Conservation (phyloP, 1,140 invertebrate genomes). For the Planococcus citri region DNA sequence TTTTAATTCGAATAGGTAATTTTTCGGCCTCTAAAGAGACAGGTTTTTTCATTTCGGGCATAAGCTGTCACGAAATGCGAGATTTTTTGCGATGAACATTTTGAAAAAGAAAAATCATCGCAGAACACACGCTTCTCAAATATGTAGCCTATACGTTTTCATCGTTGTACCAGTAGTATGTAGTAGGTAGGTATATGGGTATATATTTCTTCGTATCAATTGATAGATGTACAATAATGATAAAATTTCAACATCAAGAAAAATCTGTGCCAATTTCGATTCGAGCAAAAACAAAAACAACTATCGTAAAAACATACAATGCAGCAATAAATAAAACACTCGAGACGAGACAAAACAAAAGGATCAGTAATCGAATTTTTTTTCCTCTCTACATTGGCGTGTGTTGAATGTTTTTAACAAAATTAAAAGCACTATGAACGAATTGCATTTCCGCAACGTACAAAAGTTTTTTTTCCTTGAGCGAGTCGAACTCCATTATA, state of each 20-base stretch:
- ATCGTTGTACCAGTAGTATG: too few relatives aligned
- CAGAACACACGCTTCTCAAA: too few relatives aligned
- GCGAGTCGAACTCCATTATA: not conserved
- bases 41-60: too few relatives aligned
- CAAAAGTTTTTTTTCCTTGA: not conserved
- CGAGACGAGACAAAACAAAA: not conserved
- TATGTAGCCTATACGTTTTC: too few relatives aligned
- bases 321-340: not conserved
- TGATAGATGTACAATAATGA: too few relatives aligned
- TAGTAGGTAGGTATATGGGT: too few relatives aligned
- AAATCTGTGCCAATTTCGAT: not conserved
- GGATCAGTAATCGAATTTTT: not conserved
- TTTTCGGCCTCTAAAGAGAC: too few relatives aligned
- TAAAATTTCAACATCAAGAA: not conserved
- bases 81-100: too few relatives aligned
- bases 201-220: too few relatives aligned
- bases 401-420: slow-evolving; percentile 2
- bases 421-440: not conserved
- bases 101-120: too few relatives aligned
- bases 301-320: not conserved
- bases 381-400: not conserved
- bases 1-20: not conserved
- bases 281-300: not conserved
- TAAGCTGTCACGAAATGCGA: too few relatives aligned
- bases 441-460: not conserved